phyloP scores from a whole-genome alignment of 2,888 invertebrate genomes.

The Nycteola revayana region DNA sequence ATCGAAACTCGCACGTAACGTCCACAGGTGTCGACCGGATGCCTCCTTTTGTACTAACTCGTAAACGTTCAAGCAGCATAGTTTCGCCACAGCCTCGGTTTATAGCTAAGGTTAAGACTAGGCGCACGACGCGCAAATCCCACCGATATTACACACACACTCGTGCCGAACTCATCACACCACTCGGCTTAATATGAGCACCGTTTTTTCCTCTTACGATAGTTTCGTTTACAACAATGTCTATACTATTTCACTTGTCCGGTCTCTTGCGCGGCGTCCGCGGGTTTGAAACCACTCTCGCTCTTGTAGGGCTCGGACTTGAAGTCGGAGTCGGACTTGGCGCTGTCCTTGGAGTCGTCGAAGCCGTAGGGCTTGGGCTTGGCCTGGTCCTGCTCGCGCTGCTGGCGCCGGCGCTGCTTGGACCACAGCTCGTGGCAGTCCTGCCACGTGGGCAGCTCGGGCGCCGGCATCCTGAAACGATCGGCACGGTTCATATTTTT shows the following conservation, averaged over 20 bases:
- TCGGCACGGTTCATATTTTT: too few relatives aligned
- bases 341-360: slow-evolving; percentile 31
- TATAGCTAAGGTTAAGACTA: slow-evolving; percentile 31
- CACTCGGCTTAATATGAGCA: slow-evolving; percentile 44
- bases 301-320: slow-evolving; percentile 55
- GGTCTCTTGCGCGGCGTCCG: slow-evolving; percentile 52
- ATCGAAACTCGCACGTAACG: too few relatives aligned
- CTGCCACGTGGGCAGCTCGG: slow-evolving; percentile 96
- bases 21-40: background rate
- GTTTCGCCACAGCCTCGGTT: slow-evolving; percentile 29
- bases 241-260: slow-evolving; percentile 71
- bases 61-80: too few relatives aligned
- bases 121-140: slow-evolving; percentile 35
- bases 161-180: slow-evolving; percentile 16
- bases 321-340: slow-evolving; percentile 36
- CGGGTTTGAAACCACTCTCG: slow-evolving; percentile 51
- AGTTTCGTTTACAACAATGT: slow-evolving; percentile 36
- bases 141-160: too few relatives aligned
- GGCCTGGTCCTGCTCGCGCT: slow-evolving; percentile 87
- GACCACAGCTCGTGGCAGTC: slow-evolving; percentile 99
- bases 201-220: slow-evolving; percentile 42
- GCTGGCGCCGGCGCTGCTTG: slow-evolving; percentile 94
- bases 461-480: slow-evolving; percentile 87
- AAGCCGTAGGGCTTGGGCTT: slow-evolving; percentile 44
- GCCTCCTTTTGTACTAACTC: slow-evolving; percentile 24